These are phyloP conservation scores for Holcopasites calliopsidis DNA, from an alignment of 1,140 invertebrate species.

Conservation along the genomic window DNA sequence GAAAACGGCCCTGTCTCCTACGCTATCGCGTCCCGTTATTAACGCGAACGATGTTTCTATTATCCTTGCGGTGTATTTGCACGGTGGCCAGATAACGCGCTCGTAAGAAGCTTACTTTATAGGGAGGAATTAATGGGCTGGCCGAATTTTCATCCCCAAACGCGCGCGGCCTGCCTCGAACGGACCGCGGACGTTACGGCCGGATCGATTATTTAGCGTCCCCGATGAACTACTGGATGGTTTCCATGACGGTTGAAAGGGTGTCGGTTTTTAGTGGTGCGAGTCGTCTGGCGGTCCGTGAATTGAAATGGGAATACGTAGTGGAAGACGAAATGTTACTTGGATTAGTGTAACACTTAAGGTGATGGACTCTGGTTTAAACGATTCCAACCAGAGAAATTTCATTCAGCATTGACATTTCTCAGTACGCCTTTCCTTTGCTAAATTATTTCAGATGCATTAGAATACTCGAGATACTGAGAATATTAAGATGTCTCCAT, in stretches of 20 bases:
- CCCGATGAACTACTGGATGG: not conserved
- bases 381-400: too few species aligned
- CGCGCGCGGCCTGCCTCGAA: not conserved
- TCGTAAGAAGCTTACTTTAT: slow-evolving; percentile 38
- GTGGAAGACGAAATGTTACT: too few species aligned
- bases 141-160: slow-evolving; percentile 16
- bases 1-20: slow-evolving; percentile 38
- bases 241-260: not conserved
- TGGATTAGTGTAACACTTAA: too few species aligned
- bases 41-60: slow-evolving; percentile 49
- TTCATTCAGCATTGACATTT: too few species aligned
- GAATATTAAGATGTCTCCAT: too few species aligned
- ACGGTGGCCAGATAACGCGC: slow-evolving; percentile 18
- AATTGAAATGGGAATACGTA: too few species aligned
- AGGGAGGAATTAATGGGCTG: not conserved
- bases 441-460: too few species aligned
- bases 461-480: too few species aligned
- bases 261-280: too few species aligned
- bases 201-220: not conserved
- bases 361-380: too few species aligned
- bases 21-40: slow-evolving; percentile 39
- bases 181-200: not conserved
- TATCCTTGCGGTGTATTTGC: slow-evolving; percentile 43
- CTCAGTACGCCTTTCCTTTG: too few species aligned
- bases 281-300: too few species aligned